Conservation (phyloP, 2,113 vertebrate species). For the Chloropsis hardwickii region DNA sequence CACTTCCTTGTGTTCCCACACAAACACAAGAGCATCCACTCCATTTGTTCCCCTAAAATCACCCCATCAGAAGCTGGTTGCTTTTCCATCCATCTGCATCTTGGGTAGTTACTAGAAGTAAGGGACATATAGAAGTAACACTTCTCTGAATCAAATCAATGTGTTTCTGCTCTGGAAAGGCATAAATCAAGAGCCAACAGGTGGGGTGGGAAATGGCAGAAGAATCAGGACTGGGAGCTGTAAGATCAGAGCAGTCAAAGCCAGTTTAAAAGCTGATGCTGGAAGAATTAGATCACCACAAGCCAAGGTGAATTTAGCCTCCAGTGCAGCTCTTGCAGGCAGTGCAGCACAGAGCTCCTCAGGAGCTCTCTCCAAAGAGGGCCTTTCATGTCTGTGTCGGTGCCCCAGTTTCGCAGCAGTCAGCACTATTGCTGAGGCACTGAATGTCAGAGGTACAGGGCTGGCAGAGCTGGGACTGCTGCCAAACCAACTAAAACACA, state of each 20-base stretch:
- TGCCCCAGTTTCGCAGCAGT: background rate
- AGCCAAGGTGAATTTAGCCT: background rate
- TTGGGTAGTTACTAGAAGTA: background rate
- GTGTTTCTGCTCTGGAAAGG: background rate
- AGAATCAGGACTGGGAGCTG: background rate
- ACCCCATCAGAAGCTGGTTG: background rate
- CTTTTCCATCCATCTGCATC: background rate
- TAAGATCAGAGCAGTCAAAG: background rate
- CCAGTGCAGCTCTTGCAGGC: background rate
- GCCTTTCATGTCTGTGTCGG: background rate
- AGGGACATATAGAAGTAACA: background rate
- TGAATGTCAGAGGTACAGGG: slow-evolving; percentile 4
- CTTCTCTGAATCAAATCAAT: background rate
- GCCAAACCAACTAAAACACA: background rate
- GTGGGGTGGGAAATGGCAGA: background rate
- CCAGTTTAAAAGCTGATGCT: background rate
- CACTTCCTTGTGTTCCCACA: background rate
- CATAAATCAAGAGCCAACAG: background rate
- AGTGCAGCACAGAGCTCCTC: background rate
- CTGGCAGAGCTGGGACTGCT: background rate
- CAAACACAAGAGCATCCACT: background rate
- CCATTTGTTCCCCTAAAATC: background rate
- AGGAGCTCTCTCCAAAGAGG: background rate
- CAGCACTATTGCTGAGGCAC: background rate
- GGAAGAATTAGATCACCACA: background rate